Evolutionary conservation across 2,797 vertebrate genomes (phyloP).

Genomic region (Chelon auratus): DNA sequence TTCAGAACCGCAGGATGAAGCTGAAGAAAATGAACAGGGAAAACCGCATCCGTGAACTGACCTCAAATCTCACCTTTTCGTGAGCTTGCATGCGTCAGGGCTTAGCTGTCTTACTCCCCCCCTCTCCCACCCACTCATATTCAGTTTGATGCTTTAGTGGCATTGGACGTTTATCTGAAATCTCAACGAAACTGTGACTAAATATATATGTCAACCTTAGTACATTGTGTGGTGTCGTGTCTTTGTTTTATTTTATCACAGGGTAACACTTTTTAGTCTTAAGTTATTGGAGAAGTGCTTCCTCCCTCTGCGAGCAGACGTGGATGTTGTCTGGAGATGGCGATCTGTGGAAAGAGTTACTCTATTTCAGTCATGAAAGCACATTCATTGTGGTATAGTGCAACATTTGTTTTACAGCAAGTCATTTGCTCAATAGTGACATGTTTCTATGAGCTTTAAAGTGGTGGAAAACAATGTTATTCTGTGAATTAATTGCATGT

Average conservation of each 20-base stretch:
- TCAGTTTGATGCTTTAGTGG: constrained; percentile 65
- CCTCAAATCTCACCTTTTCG: constrained; percentile 99
- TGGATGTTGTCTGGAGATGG: constrained; percentile 68
- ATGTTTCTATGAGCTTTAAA: constrained; percentile 86
- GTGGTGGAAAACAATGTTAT: constrained; percentile 88
- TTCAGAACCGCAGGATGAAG: constrained; percentile 99
- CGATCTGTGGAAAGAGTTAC: constrained; percentile 71
- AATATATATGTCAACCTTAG: constrained; percentile 59
- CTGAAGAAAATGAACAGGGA: constrained; percentile 99
- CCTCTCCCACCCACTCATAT: constrained; percentile 20
- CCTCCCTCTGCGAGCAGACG: constrained; percentile 41
- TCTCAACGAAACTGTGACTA: constrained; percentile 82
- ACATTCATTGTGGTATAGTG: constrained; percentile 76
- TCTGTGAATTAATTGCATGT: constrained; percentile 95
- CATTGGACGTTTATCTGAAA: constrained; percentile 73
- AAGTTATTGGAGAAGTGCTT: constrained; percentile 78
- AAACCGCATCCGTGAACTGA: constrained; percentile 99
- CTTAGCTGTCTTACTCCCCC: neutral
- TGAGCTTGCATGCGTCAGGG: constrained; percentile 82
- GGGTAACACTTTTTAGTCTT: constrained; percentile 80
- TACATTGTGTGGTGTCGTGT: constrained; percentile 76
- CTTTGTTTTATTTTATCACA: constrained; percentile 79
- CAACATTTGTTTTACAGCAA: constrained; percentile 63
- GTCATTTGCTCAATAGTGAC: constrained; percentile 64
- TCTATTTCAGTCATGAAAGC: constrained; percentile 79